Percentiles rank a stretch among this genome's conserved stretches.
phyloP scores from a whole-genome alignment of 2,797 vertebrate genomes.

The Lepus townsendii region DNA sequence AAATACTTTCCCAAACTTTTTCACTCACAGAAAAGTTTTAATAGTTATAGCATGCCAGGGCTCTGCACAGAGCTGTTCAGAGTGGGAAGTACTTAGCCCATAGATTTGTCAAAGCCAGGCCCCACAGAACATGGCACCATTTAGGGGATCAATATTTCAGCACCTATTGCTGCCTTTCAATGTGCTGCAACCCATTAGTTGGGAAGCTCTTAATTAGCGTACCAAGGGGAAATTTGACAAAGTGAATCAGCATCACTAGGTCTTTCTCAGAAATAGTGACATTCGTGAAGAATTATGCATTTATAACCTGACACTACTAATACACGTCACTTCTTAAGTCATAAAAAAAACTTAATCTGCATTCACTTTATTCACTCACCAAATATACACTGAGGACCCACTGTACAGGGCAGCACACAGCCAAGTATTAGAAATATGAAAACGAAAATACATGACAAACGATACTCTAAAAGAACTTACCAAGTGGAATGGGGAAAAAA shows the following conservation, averaged over 20 bases:
- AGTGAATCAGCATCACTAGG: background rate
- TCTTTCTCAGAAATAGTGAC: background rate
- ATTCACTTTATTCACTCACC: background rate
- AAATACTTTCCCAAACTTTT: background rate
- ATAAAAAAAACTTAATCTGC: background rate
- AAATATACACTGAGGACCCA: background rate
- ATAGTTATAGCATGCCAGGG: background rate
- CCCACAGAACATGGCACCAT: too few species aligned
- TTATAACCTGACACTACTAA: slow-evolving; percentile 8
- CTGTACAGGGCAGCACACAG: background rate
- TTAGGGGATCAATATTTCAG: too few species aligned
- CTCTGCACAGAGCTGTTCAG: too few species aligned
- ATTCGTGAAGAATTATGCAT: background rate
- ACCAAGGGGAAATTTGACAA: slow-evolving; percentile 31
- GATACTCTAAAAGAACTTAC: background rate
- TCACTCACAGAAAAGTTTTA: background rate
- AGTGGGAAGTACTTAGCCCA: too few species aligned
- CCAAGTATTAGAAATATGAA: slow-evolving; percentile 9
- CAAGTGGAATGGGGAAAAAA: background rate
- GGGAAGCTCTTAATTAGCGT: slow-evolving; percentile 8
- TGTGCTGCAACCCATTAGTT: background rate
- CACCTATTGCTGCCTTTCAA: background rate
- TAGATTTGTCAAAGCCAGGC: background rate
- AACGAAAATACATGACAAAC: background rate
- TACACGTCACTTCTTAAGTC: background rate